Base-by-base conservation (phyloP, 2,888 invertebrate species). In the Anaspis maculata region DNA sequence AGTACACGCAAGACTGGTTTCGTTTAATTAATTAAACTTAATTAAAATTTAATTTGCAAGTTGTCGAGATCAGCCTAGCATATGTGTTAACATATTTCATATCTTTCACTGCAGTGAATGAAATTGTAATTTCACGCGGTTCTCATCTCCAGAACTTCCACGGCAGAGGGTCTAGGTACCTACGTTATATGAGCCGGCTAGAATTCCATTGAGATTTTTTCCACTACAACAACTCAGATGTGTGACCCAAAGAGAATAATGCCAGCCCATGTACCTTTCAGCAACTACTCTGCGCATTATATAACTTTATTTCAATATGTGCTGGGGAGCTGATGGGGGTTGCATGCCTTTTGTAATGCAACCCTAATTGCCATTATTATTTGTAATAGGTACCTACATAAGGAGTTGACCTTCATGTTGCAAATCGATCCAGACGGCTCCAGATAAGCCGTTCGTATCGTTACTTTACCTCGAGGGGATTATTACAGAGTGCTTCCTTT, bases 11-110 rank as follows among this genome's bases (percentile, higher is more conserved):
- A 41, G 42, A 36, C 38, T 45, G 42, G 38, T 34, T 38, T 32
- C 41, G 37, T 41, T 41, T 41, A 45, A 45, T 45, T 45, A 45
- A 45, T 45, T 45, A 43, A 45, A 45, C 45, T 42, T 43, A 41
- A 45, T 45, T 45, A 43, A 45, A 45, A 45, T 45, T 43, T 43
- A 45, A 45, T 45, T 45, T 39, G 35, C 37, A 43, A 43, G 39
- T 45, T 45, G 45, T 45, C 43, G 42, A 41, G 40, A 45, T 45
- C 45, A 45, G 43, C 41, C 36, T 37, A 28, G 34, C 45, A 43
- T 45, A 45, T 34, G 41, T 43, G 45, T 31, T 32, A 43, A 42
- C 42, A 43, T 36, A 43, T 43, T 41, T 45, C 34, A 38, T 27
- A 32, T 41, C 37, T 39, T 39, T 39, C 26, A 30, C 31, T 39